Percentiles rank a stretch among this genome's conserved stretches.
These are phyloP conservation scores for Scaptomyza cyrtandrae DNA, from an alignment of 2,888 invertebrate species.

Conservation along the genomic window DNA sequence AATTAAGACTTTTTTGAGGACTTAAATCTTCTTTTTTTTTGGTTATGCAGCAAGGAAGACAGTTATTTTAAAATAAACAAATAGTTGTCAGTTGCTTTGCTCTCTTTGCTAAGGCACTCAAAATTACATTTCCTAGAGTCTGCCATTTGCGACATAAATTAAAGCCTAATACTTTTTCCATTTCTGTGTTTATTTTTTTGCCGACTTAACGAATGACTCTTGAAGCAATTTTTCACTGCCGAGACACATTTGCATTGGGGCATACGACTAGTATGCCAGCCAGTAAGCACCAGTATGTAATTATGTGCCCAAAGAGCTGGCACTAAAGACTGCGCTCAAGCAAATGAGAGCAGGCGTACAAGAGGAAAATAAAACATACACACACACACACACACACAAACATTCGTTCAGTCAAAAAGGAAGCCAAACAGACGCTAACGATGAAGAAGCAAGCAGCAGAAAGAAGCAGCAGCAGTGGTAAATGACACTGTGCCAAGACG, in stretches of 20 bases:
- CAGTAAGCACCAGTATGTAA: constrained; percentile 48
- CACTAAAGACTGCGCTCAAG: constrained; percentile 64
- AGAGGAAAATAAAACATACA: constrained; percentile 6
- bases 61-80: background rate
- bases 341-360: constrained; percentile 65
- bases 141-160: constrained; percentile 35
- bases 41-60: background rate
- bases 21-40: background rate
- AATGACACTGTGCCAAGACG: constrained; percentile 58
- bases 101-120: background rate
- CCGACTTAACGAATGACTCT: constrained; percentile 34
- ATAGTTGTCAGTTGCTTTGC: constrained; percentile 2
- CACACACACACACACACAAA: constrained; percentile 1
- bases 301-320: constrained; percentile 54
- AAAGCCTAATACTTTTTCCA: constrained; percentile 7
- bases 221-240: constrained; percentile 58
- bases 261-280: constrained; percentile 10
- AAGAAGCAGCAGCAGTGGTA: constrained; percentile 22
- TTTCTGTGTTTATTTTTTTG: constrained; percentile 21
- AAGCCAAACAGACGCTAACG: constrained; percentile 51
- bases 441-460: constrained; percentile 20
- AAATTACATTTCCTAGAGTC: constrained; percentile 15
- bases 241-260: constrained; percentile 46
- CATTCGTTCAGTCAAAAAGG: constrained; percentile 32
- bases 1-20: background rate